A percentile compares a stretch with the other conserved stretches of the same genome.
Conservation (phyloP, 2,888 invertebrate genomes). For the Cheilosia vulpina region DNA sequence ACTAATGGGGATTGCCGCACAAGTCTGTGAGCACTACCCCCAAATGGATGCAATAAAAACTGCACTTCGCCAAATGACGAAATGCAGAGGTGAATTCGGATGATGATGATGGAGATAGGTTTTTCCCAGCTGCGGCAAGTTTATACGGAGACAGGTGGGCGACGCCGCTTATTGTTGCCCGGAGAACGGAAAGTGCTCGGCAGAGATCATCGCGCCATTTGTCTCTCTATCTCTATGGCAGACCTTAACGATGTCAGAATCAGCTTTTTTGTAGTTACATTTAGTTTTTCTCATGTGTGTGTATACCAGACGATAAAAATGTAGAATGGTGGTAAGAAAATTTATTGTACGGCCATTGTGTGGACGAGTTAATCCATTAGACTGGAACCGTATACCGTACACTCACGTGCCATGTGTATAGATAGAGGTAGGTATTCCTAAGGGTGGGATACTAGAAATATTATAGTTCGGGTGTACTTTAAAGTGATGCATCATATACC, state of each 20-base stretch:
- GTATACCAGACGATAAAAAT: conserved; percentile 55
- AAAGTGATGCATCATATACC: too few species aligned
- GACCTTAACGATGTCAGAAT: conserved; percentile 48
- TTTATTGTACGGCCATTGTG: conserved; percentile 63
- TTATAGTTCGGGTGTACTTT: too few species aligned
- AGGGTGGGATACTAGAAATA: too few species aligned
- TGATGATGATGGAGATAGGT: conserved; percentile 18
- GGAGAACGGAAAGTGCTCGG: conserved; percentile 49
- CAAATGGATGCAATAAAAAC: conserved; percentile 69
- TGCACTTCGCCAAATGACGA: conserved; percentile 65
- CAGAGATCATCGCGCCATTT: conserved; percentile 61
- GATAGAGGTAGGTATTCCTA: too few species aligned
- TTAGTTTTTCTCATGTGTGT: conserved; percentile 5
- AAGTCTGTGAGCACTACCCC: conserved; percentile 17
- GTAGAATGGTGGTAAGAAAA: conserved; percentile 41
- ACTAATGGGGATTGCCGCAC: conserved; percentile 65
- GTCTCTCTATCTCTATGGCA: conserved; percentile 35
- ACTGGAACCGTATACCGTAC: conserved; percentile 41
- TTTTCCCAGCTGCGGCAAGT: conserved; percentile 16
- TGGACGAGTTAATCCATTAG: conserved; percentile 68
- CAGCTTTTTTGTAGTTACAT: conserved; percentile 22
- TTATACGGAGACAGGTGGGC: conserved; percentile 47
- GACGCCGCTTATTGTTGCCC: conserved; percentile 60
- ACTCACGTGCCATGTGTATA: conserved; percentile 2
- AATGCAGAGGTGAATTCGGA: conserved; percentile 61